Evolutionary conservation across 1,140 invertebrate genomes (phyloP).

Genomic region (Bacillus rossius): DNA sequence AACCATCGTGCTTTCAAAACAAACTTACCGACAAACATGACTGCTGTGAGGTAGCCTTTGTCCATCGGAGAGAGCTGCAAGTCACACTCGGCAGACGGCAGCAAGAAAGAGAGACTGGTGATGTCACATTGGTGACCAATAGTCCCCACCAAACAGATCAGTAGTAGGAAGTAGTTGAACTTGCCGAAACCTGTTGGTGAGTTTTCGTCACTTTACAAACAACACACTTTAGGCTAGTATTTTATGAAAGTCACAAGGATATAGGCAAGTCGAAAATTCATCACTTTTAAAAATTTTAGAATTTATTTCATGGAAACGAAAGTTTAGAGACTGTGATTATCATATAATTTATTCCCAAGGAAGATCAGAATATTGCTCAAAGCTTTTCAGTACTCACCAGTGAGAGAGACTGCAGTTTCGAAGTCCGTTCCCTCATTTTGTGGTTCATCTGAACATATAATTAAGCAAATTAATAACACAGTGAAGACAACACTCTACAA

Average conservation of each 20-base stretch:
- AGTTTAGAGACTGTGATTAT: background rate
- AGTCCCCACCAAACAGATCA: constrained; percentile 54
- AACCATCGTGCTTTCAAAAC: too few species aligned
- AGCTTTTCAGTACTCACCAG: background rate
- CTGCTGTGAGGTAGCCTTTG: constrained; percentile 61
- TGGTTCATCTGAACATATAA: background rate
- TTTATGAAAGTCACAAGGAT: too few species aligned
- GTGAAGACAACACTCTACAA: background rate
- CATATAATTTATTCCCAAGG: background rate
- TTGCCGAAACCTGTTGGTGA: constrained; percentile 57
- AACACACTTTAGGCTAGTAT: too few species aligned
- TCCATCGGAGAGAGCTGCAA: constrained; percentile 54
- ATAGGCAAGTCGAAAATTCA: too few species aligned
- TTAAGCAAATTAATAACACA: background rate
- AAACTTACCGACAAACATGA: constrained; percentile 55
- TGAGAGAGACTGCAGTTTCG: constrained; percentile 1
- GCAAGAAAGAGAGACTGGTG: constrained; percentile 58
- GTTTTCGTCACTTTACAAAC: too few species aligned
- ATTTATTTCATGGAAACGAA: background rate
- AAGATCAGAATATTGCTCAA: background rate
- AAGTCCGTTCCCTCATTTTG: background rate
- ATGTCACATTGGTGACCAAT: constrained; percentile 59
- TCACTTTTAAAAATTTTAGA: background rate
- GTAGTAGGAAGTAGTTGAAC: constrained; percentile 57
- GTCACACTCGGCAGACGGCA: constrained; percentile 65